Evolutionary conservation across 2,797 vertebrate genomes (phyloP).

Genomic region (Anguilla anguilla): DNA sequence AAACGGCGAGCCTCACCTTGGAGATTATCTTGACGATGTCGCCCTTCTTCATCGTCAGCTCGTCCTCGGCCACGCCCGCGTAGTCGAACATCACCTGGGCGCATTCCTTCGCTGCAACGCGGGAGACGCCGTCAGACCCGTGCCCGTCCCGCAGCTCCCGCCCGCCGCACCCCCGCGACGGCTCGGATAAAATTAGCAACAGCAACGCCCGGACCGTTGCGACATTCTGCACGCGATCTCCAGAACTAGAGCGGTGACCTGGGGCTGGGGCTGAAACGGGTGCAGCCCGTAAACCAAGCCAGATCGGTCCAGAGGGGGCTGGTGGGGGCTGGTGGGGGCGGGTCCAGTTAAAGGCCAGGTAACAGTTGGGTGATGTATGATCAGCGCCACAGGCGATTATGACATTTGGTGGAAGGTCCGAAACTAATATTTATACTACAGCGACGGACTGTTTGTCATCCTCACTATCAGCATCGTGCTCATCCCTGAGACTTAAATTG

Average conservation of each 20-base stretch:
- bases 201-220: background rate
- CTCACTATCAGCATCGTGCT: no score
- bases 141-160: background rate
- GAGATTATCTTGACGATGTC: slow-evolving; percentile 73
- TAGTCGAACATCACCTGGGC: slow-evolving; percentile 85
- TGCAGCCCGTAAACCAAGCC: background rate
- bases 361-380: no score
- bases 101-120: slow-evolving; percentile 66
- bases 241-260: background rate
- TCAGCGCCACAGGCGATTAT: no score
- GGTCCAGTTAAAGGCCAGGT: background rate
- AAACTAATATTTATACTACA: no score
- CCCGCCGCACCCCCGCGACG: slow-evolving; percentile 29
- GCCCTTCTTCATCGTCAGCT: slow-evolving; percentile 77
- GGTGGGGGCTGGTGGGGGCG: background rate
- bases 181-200: background rate
- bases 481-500: no score
- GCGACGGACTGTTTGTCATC: no score
- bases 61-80: slow-evolving; percentile 71
- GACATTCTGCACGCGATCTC: background rate
- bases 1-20: slow-evolving; percentile 74
- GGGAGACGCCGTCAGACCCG: slow-evolving; percentile 20
- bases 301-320: background rate
- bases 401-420: no score
- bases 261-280: background rate